Evolutionary conservation across 1,140 invertebrate genomes (phyloP), one percentile per base, ranked within the genome.

Genomic region (Meloidogyne chitwoodi): DNA sequence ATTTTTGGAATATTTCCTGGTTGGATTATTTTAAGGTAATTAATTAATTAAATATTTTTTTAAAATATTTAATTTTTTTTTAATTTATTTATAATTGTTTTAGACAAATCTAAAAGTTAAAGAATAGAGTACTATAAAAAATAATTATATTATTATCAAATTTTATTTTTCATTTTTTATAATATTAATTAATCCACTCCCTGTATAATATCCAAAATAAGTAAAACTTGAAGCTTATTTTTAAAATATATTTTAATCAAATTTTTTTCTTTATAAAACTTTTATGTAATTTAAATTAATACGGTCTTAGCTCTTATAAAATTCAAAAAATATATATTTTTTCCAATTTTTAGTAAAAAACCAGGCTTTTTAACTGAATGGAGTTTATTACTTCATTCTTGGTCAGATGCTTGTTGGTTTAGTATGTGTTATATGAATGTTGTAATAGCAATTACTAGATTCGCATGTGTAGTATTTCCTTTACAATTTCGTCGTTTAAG

Each of bases 381-480:
- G 71, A 63, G 38, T 29, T 14, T 14, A 14, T 5, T 5, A 16
- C n/a, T 73, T n/a, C 71, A 73, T 64, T 38, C 56, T 29, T 26
- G 22, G 22, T 44, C 71, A 1, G 71, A 73, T 38, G 64, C 71
- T 29, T 61, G 61, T 34, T 73, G 71, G 71, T 73, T 65, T n/a
- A 24, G 56, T n/a, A 27, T 41, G 22, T 73, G 71, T 12, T 73
- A 73, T 38, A 73, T 73, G 71, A 73, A 73, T 34, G 16, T 73
- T 26, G 24, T 73, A 22, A 63, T 73, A n/a, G 71, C 48, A 31
- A 16, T 73, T 6, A 73, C 22, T 34, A 22, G 71, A 8, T 73
- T 73, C n/a, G 56, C 71, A 0, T 73, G 71, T 63, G 71, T 73
- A 31, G 71, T 73, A 31, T 73, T 73, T 64, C 71, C 71, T n/a